A percentile compares a stretch with the other conserved stretches of the same genome.
These are phyloP conservation scores for Triplophysa dalaica DNA, from an alignment of 2,113 vertebrate species.

Conservation along the genomic window DNA sequence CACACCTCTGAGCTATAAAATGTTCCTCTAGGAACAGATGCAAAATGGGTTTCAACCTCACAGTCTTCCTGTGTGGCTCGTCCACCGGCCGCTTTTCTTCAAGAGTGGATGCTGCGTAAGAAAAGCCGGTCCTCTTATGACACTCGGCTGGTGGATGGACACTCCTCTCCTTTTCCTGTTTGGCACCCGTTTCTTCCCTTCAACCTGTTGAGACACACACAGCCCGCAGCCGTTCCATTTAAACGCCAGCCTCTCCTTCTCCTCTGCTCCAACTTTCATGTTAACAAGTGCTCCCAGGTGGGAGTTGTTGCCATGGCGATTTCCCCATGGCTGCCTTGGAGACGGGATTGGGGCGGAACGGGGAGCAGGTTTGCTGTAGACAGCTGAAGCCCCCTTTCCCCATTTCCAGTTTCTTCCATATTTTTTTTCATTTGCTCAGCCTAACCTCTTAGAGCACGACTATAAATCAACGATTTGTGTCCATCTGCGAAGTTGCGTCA, in stretches of 20 bases:
- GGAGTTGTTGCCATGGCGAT: conserved; percentile 66
- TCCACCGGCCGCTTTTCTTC: conserved; percentile 5
- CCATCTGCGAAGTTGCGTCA: conserved; percentile 37
- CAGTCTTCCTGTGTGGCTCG: neutral
- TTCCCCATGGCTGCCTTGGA: conserved; percentile 55
- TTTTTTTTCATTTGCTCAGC: conserved; percentile 38
- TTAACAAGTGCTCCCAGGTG: conserved; percentile 66
- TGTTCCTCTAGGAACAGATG: neutral
- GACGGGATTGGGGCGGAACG: conserved; percentile 56
- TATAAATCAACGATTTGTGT: conserved; percentile 42
- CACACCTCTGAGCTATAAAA: too few relatives aligned
- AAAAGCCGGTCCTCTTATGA: conserved; percentile 43
- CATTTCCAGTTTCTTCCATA: conserved; percentile 29
- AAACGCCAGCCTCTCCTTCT: conserved; percentile 34
- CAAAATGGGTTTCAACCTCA: neutral
- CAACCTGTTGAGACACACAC: conserved; percentile 59
- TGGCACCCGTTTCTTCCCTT: conserved; percentile 27
- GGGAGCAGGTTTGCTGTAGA: conserved; percentile 50
- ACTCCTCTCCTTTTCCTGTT: conserved; percentile 44
- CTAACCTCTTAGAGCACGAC: conserved; percentile 43
- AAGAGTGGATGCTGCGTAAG: conserved; percentile 23
- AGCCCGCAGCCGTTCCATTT: conserved; percentile 52
- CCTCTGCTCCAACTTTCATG: conserved; percentile 58
- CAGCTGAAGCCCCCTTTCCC: conserved; percentile 41
- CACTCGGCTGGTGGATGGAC: conserved; percentile 47